Base-by-base conservation (phyloP, 2,888 invertebrate genomes). In the Eupithecia exiguata region DNA sequence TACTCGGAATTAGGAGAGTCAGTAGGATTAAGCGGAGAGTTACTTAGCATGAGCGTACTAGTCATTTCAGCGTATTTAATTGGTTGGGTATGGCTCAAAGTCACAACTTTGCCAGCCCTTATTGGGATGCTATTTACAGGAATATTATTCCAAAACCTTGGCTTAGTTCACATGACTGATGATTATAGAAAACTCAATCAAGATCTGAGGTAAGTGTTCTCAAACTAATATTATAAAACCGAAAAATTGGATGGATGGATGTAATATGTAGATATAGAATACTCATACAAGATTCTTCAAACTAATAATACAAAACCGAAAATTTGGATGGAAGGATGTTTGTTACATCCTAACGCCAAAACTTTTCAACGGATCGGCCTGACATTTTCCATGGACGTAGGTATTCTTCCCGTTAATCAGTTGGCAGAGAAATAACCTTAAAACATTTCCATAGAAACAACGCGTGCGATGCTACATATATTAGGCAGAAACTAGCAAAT, bases 111-210 rank as follows among this genome's bases (percentile, higher is more conserved):
- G 74, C 97, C 97, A 63, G 96, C 97, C 0, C 92, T 97, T 0
- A 96, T 97, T 80, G 97, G 97, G 35, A 97, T 97, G 97, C 91
- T 97, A 58, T 88, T 97, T 72, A 96, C 96, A 3, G 97, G 97
- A 69, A 95, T 97, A 76, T 76, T 96, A 14, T 95, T 96, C 81
- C 96, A 95, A 87, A 97, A 97, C 85, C 86, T 96, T 36, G 95
- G 96, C 0, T 87, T 96, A 75, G 95, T 97, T 5, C 90, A 95
- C 81, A 92, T 94, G 91, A 96, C 96, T 65, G 95, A 96, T 43
- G 91, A 91, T 12, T 97, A 96, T 85, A 88, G 92, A 70, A 93
- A 95, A 80, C 95, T 97, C 38, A 95, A 96, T 76, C 95, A 96
- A 81, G 96, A 96, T 86, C 87, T 97, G 70, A 92, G 94, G 94